Evolutionary conservation across 2,888 invertebrate genomes (phyloP).

Genomic region (Dorcus parallelipipedus): DNA sequence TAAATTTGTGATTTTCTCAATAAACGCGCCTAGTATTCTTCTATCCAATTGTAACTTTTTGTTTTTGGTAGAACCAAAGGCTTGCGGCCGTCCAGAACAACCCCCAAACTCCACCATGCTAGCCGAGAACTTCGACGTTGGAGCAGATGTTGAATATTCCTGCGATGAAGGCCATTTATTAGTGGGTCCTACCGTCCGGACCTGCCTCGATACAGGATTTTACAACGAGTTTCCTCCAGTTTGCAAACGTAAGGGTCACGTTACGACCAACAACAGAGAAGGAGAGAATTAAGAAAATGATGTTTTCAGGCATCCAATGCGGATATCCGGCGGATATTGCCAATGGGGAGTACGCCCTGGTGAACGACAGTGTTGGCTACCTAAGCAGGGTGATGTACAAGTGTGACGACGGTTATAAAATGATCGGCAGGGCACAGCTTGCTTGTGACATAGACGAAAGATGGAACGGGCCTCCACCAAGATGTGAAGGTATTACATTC

Average conservation of each 20-base stretch:
- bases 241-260: conserved; percentile 74
- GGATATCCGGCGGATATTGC: conserved; percentile 83
- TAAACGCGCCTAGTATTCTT: neutral
- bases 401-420: conserved; percentile 80
- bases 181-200: conserved; percentile 79
- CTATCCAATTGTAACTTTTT: conserved; percentile 12
- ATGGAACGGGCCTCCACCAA: conserved; percentile 91
- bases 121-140: conserved; percentile 74
- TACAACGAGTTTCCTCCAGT: conserved; percentile 92
- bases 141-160: conserved; percentile 76
- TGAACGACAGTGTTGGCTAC: conserved; percentile 86
- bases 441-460: conserved; percentile 89
- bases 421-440: conserved; percentile 77
- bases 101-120: conserved; percentile 89
- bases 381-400: conserved; percentile 80
- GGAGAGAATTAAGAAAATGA: neutral
- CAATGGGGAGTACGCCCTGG: conserved; percentile 75
- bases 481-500: conserved; percentile 67
- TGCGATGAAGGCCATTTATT: conserved; percentile 84
- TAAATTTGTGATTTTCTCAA: neutral
- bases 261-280: neutral
- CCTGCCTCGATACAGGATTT: conserved; percentile 87
- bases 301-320: conserved; percentile 75
- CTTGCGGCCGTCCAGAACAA: conserved; percentile 89
- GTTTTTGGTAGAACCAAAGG: conserved; percentile 72